Evolutionary conservation across 2,888 invertebrate genomes (phyloP).

Genomic region (Philereme vetulata): DNA sequence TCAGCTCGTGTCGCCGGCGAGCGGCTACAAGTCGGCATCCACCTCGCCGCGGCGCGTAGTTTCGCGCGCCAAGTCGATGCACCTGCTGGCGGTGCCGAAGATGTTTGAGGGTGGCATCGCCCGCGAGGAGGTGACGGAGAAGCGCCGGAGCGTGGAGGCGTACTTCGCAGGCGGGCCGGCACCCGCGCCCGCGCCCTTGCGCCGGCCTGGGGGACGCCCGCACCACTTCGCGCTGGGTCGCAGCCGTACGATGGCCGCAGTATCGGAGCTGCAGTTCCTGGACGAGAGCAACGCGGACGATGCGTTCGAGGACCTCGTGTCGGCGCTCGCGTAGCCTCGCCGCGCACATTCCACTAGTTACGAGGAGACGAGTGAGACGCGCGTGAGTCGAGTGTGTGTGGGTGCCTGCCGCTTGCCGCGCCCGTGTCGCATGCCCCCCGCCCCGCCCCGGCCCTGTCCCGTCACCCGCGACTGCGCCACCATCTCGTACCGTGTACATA

Average conservation of each 20-base stretch:
- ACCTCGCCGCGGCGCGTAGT: conserved; percentile 72
- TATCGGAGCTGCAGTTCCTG: conserved; percentile 86
- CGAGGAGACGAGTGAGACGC: conserved; percentile 77
- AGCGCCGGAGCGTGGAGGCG: conserved; percentile 89
- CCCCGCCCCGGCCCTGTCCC: conserved; percentile 41
- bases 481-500: conserved; percentile 57
- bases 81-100: conserved; percentile 89
- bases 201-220: conserved; percentile 54
- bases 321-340: conserved; percentile 77
- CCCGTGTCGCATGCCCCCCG: conserved; percentile 53
- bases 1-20: conserved; percentile 80
- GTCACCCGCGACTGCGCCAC: conserved; percentile 41
- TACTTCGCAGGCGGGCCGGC: conserved; percentile 82
- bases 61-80: conserved; percentile 88
- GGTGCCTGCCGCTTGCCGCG: conserved; percentile 71
- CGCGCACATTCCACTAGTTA: conserved; percentile 77
- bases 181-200: conserved; percentile 52
- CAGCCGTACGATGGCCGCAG: conserved; percentile 90
- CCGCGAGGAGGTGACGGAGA: conserved; percentile 86
- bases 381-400: conserved; percentile 83
- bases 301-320: conserved; percentile 94
- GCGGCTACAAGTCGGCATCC: conserved; percentile 59
- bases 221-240: conserved; percentile 85
- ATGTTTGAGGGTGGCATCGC: conserved; percentile 91
- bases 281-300: conserved; percentile 93